Evolutionary conservation across 2,797 vertebrate genomes (phyloP), one percentile per base, ranked within the genome.

Genomic region (Enteromius afrohamiltoni): DNA sequence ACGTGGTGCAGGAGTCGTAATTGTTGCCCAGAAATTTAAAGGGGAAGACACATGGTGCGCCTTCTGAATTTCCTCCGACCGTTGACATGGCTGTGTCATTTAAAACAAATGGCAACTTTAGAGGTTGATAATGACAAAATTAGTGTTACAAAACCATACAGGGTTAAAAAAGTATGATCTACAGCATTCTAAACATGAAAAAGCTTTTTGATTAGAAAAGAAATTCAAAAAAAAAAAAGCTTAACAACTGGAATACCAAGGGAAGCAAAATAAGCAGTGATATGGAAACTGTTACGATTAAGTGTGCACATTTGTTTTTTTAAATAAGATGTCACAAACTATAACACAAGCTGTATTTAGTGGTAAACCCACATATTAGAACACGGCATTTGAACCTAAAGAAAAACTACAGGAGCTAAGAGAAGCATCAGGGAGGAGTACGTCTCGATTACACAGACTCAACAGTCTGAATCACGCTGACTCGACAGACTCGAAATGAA

Each of bases 51-150:
- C 98, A 99, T 0, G 98, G 97, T 10, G 94, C 94, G 7, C 98
- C 97, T 47, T 99, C 97, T 0, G 96, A 93, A 79, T 99, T 99
- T 13, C 98, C 98, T 4, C 97, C 98, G 7, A 97, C 94, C 0
- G 98, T 99, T 31, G 98, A 97, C 96, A 99, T 95, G 65, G 97
- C 98, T 99, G 90, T 13, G 76, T 11, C n/a, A 23, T 51, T 49
- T 9, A n/a, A 31, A 31, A 53, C 3, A 19, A 70, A 78, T 2
- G 37, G 5, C 34, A 47, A 31, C 8, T n/a, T 29, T 60, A 47
- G 21, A 65, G 8, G 11, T 21, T 65, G 42, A 42, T 26, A 79
- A 78, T 47, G 40, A 65, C 34, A 13, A 68, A 42, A 68, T 11
- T 37, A 0, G 10, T 26, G 6, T 69, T 45, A 23, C n/a, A 69